A percentile compares a stretch with the other conserved stretches of the same genome.
These are phyloP conservation scores for Antennarius striatus DNA, from an alignment of 2,113 vertebrate genomes.

Conservation along the genomic window DNA sequence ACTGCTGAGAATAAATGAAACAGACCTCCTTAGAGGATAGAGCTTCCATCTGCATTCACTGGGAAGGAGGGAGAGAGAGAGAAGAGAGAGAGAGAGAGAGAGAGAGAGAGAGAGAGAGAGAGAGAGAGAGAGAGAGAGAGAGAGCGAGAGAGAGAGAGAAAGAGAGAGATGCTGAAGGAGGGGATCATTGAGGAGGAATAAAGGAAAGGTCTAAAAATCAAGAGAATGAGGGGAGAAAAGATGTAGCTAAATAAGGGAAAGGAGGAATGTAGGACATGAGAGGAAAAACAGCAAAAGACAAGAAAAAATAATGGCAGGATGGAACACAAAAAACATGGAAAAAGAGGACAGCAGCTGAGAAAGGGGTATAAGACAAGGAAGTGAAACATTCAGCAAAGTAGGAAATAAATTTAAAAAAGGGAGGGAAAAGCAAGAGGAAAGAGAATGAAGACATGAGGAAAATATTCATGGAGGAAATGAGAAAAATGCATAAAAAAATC, in stretches of 20 bases:
- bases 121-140: background rate
- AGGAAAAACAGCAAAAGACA: background rate
- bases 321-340: too few species aligned
- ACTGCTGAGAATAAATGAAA: conserved; percentile 12
- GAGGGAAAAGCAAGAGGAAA: too few species aligned
- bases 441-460: too few species aligned
- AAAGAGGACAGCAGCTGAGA: background rate
- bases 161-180: background rate
- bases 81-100: background rate
- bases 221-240: background rate
- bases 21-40: conserved; percentile 12
- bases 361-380: background rate
- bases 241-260: background rate
- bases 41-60: conserved; percentile 18
- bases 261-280: too few species aligned
- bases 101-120: background rate
- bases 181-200: background rate
- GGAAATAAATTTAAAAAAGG: too few species aligned
- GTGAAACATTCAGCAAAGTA: too few species aligned
- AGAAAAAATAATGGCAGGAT: background rate
- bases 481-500: too few species aligned
- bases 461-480: too few species aligned
- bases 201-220: too few species aligned
- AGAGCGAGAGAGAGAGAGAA: background rate
- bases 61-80: conserved; percentile 6